Conservation (phyloP, 2,797 vertebrate species). For the Chiroxiphia lanceolata region DNA sequence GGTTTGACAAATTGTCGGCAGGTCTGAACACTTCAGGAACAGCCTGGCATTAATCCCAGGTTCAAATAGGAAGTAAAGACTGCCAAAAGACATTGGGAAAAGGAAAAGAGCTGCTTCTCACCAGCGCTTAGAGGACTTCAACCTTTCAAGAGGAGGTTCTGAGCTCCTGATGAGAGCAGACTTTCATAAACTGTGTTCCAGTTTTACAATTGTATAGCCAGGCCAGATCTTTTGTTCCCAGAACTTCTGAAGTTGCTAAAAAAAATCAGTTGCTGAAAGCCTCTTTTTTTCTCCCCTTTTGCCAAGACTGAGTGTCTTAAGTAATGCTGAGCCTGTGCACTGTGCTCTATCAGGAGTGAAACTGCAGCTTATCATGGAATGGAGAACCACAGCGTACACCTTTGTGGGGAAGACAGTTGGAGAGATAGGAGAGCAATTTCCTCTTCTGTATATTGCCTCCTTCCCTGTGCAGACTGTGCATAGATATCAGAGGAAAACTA, state of each 20-base stretch:
- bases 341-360: neutral
- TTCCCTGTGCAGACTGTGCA: neutral
- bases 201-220: neutral
- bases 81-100: slow-evolving; percentile 5
- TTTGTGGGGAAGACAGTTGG: neutral
- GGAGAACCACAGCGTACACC: neutral
- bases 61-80: neutral
- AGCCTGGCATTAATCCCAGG: slow-evolving; percentile 26
- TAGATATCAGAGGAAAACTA: neutral
- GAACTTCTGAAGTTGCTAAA: neutral
- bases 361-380: neutral
- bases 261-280: neutral
- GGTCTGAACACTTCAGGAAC: slow-evolving; percentile 28
- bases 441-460: neutral
- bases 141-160: neutral
- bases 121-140: neutral
- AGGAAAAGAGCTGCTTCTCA: neutral
- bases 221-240: slow-evolving; percentile 1
- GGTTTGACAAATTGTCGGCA: slow-evolving; percentile 13
- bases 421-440: neutral
- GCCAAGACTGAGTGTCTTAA: neutral
- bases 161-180: neutral
- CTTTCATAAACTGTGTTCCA: neutral
- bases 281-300: neutral
- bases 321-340: neutral